Base-by-base conservation (phyloP, 2,888 invertebrate species). In the Parapristionchus giblindavisi region DNA sequence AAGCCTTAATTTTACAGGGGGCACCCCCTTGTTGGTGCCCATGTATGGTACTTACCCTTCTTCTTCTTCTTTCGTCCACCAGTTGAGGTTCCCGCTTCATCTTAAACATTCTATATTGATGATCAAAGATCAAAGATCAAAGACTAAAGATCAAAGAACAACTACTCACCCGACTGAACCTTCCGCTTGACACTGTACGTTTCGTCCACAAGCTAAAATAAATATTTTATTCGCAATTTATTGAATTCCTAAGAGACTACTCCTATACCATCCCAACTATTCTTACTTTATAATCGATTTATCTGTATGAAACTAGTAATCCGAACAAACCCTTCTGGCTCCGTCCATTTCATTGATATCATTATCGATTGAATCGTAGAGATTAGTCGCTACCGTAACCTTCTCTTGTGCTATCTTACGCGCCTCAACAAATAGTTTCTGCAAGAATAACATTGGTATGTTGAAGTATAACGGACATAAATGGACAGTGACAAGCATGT, bases 271-370 rank as follows among this genome's bases (percentile, higher is more conserved):
- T n/a, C n/a, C n/a, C n/a, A n/a, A n/a, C n/a, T n/a, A n/a, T n/a
- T n/a, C n/a, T n/a, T n/a, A n/a, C n/a, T n/a, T n/a, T n/a, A n/a
- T n/a, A n/a, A n/a, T n/a, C n/a, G n/a, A n/a, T n/a, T n/a, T n/a
- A n/a, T n/a, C n/a, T n/a, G n/a, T n/a, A n/a, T n/a, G n/a, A 34
- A 60, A 5, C 32, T 29, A 14, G 58, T 14, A 29, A 43, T 43
- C 43, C 27, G 8, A 3, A 5, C 68, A 24, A 1, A 61, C 61
- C 51, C 32, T 34, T 24, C 5, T 61, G 4, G 60, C 52, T 34
- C 36, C 36, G 36, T 73, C 73, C 32, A 73, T 48, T n/a, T 21
- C 27, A 11, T 43, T 24, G 1, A 73, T 73, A 21, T 73, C 73
- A 3, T 40, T 29, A 24, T 73, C 73, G 36, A 60, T 51, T 1